Evolutionary conservation across 1,140 invertebrate species (phyloP), one percentile per base, ranked within the genome.

Genomic region (Vanessa atalanta): DNA sequence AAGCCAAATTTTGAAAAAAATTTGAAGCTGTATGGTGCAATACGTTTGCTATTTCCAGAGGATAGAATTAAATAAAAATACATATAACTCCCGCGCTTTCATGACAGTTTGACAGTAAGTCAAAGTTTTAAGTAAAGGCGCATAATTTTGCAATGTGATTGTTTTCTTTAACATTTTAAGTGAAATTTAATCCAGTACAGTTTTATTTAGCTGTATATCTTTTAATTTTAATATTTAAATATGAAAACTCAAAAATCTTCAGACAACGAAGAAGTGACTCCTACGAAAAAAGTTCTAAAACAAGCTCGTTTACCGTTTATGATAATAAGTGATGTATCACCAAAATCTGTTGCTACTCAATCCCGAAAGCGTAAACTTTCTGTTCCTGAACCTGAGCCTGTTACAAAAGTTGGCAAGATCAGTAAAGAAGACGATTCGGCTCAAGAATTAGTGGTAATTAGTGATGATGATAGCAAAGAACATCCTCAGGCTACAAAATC

Each of bases 231-330:
- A 67, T 48, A 65, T 64, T 70, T 68, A 73, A 81, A 75, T 67
- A 92, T 92, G 90, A 91, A 92, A 83, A 84, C 85, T 70, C 85
- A 72, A 26, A 90, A 91, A 70, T 83, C 85, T 7, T 82, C 88
- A 31, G 88, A 87, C 51, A 84, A 81, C 72, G 80, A 82, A 51
- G 87, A 88, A 72, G 80, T 91, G 68, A 91, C 88, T 31, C 89
- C 89, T 12, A 86, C 88, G n/a, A 91, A 91, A 82, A 92, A 92
- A 78, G 87, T 88, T 73, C 76, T 92, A 47, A 92, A 90, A 78
- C 90, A 92, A 83, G 90, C 89, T 66, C 85, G 90, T 73, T 85
- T 91, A 74, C 89, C 89, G 73, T 92, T 92, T 70, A 91, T 86
- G 66, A 67, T 89, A 75, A 81, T 92, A 75, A 90, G 85, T 66